Conservation (phyloP, 2,888 invertebrate genomes). For the Leptinotarsa haldemani region DNA sequence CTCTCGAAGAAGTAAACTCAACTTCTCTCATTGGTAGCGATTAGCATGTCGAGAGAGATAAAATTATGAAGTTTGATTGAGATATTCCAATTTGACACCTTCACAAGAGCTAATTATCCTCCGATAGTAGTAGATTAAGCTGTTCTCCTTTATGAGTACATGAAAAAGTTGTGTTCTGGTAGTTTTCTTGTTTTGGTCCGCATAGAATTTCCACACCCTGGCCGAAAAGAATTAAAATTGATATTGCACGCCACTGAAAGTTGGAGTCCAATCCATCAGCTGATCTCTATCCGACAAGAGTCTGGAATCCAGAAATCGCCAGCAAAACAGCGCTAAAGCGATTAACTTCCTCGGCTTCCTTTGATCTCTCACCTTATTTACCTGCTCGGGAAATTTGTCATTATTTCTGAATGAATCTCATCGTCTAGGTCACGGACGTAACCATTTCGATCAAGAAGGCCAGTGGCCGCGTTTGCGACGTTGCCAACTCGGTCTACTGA, state of each 20-base stretch:
- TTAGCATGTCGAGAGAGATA: too few relatives aligned
- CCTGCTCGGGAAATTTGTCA: slow-evolving; percentile 17
- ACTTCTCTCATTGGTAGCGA: too few relatives aligned
- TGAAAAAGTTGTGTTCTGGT: too few relatives aligned
- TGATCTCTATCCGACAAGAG: neutral
- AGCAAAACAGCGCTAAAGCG: slow-evolving; percentile 9
- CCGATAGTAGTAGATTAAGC: too few relatives aligned
- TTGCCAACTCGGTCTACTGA: neutral
- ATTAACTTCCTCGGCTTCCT: slow-evolving; percentile 5
- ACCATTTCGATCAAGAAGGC: slow-evolving; percentile 59
- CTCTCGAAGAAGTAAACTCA: too few relatives aligned
- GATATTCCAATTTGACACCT: too few relatives aligned
- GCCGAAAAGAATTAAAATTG: too few relatives aligned
- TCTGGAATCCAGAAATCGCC: slow-evolving; percentile 15
- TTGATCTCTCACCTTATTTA: slow-evolving; percentile 16
- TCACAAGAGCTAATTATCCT: too few relatives aligned
- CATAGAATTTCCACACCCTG: too few relatives aligned
- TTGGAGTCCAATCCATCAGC: slow-evolving; percentile 6
- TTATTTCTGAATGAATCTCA: slow-evolving; percentile 15
- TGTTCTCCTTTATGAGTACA: too few relatives aligned
- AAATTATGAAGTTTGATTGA: too few relatives aligned
- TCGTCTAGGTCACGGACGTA: slow-evolving; percentile 68
- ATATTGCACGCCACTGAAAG: neutral
- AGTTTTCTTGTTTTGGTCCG: too few relatives aligned
- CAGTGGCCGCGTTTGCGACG: slow-evolving; percentile 51